Evolutionary conservation across 2,888 invertebrate species (phyloP), one percentile per base, ranked within the genome.

Genomic region (Drosophila multiciliata): DNA sequence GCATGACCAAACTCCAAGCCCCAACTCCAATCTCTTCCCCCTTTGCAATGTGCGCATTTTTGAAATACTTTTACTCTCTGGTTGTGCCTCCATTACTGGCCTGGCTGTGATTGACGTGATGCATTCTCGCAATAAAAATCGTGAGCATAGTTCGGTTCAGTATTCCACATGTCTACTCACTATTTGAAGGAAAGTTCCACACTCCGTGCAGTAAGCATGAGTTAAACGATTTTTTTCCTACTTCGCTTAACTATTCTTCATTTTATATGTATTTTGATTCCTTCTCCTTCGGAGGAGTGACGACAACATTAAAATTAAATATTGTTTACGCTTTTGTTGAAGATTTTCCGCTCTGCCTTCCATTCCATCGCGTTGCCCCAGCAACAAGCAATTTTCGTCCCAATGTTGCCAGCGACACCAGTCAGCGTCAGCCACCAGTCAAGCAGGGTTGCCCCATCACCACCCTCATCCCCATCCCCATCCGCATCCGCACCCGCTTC

Each of bases 271-370:
- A 32, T 33, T 45, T 55, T 35, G 33, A 50, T 48, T 52, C 1
- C 6, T 32, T 52, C 54, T 32, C 42, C 35, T 33, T 74, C 71
- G 48, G 75, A 76, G 64, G 62, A 74, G 76, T 71, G 87, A 66
- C 82, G 75, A 83, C 75, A 74, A 65, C 89, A 89, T 83, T 77
- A 82, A 85, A 85, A 85, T 89, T 89, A 89, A 85, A 85, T 80
- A 87, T 89, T 80, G 83, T 73, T 75, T 73, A 70, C 80, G 83
- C 83, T 80, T 57, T 80, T 78, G 80, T 75, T 71, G 54, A 67
- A 77, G 65, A 74, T 70, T 87, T 87, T 75, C 58, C 80, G 71
- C 84, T 77, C 67, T 69, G 73, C 70, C 67, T 78, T 78, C 61
- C 78, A 74, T 64, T 75, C 61, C 54, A 54, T 75, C 61, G 52